phyloP scores from a whole-genome alignment of 1,140 invertebrate species.

The Drosophila jambulina region DNA sequence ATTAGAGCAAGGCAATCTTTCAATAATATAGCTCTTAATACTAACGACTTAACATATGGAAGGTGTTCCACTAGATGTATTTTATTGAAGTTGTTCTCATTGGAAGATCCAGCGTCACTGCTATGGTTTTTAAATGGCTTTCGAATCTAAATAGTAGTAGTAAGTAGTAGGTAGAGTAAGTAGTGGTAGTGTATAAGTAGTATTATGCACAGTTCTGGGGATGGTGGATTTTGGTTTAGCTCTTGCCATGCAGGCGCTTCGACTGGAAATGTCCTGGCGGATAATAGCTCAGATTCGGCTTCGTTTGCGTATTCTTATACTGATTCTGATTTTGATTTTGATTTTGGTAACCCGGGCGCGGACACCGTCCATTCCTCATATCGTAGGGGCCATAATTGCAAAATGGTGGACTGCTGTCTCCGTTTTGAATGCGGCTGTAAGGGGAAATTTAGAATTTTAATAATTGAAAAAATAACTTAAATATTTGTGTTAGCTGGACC shows the following conservation, averaged over 20 bases:
- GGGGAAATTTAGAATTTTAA: background rate
- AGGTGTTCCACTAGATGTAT: constrained; percentile 10
- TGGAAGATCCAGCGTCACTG: background rate
- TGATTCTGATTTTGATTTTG: constrained; percentile 28
- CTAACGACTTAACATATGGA: constrained; percentile 33
- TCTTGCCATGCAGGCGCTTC: constrained; percentile 48
- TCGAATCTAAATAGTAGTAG: constrained; percentile 18
- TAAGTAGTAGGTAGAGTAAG: background rate
- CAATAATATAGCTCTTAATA: constrained; percentile 20
- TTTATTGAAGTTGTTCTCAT: constrained; percentile 2
- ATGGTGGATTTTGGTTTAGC: constrained; percentile 47
- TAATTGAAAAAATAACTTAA: background rate
- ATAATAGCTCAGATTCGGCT: constrained; percentile 10
- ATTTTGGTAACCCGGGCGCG: constrained; percentile 35
- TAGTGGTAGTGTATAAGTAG: constrained; percentile 15
- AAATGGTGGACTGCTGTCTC: constrained; percentile 64
- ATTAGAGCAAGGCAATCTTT: constrained; percentile 12
- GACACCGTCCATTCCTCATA: constrained; percentile 67
- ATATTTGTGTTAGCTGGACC: background rate
- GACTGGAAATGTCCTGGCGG: constrained; percentile 18
- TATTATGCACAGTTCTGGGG: constrained; percentile 67
- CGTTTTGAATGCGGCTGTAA: constrained; percentile 63
- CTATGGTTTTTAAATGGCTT: constrained; percentile 10
- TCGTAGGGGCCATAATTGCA: constrained; percentile 72
- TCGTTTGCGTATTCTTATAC: constrained; percentile 10